Evolutionary conservation across 2,797 vertebrate species (phyloP), one percentile per base, ranked within the genome.

Genomic region (Bufotes viridis): DNA sequence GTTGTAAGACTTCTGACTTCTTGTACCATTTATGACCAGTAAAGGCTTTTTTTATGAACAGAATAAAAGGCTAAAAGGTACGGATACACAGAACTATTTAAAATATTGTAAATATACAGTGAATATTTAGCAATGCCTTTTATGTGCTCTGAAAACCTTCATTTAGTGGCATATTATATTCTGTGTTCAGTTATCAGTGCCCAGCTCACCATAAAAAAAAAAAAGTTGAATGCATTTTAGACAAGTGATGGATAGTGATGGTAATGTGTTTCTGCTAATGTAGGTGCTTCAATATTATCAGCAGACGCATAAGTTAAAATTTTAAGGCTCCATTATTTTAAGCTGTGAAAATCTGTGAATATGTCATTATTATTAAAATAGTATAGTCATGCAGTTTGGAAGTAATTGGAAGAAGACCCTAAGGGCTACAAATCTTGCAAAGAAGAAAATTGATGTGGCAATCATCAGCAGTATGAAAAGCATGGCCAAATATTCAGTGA

Each of bases 321-420:
- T 87, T 84, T 80, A 87, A 84, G 42, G 85, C 81, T 87, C 84
- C 82, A 87, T 80, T 84, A 90, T 87, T 85, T 87, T 87, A 87
- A 90, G 85, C 82, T 84, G 70, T 51, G 79, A 87, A 85, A 87
- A 76, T 82, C 72, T 85, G 76, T 75, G 82, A 90, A 90, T 84
- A 87, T 90, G 82, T 88, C 85, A 85, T 42, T 84, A 0, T 87
- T 90, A 87, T 53, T 90, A 90, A 85, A 87, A 85, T 78, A 78
- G 83, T 51, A 79, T 87, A 0, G 0, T 81, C 86, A 57, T 81
- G 65, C 34, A 1, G 87, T 89, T 85, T 87, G 34, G 1, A 91
- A 90, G 5, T 7, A 89, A 58, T 81, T 84, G 82, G 88, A 87
- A 87, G 87, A 90, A 87, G 79, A 58, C 11, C 74, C 76, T 76